Percentiles rank a stretch among this genome's conserved stretches.
These are phyloP conservation scores for Bombyx huttoni DNA, from an alignment of 2,888 invertebrate genomes.

Conservation along the genomic window DNA sequence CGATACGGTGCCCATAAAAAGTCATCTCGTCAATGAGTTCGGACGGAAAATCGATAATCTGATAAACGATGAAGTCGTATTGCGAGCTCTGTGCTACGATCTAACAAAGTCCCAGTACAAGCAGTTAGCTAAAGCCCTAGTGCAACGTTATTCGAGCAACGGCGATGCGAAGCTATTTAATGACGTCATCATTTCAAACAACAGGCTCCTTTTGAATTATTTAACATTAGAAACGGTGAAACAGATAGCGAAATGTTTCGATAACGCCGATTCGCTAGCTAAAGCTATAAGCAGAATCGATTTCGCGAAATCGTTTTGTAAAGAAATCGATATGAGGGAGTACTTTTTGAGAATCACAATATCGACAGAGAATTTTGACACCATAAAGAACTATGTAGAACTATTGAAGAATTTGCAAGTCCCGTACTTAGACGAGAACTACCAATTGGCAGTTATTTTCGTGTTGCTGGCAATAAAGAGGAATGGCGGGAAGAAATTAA, in stretches of 20 bases:
- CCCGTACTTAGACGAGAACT: slow-evolving; percentile 49
- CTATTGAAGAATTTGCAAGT: slow-evolving; percentile 43
- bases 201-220: slow-evolving; percentile 34
- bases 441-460: slow-evolving; percentile 47
- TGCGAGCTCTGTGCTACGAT: slow-evolving; percentile 34
- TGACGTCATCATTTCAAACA: slow-evolving; percentile 27
- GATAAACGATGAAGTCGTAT: slow-evolving; percentile 23
- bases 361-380: slow-evolving; percentile 21
- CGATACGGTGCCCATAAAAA: slow-evolving; percentile 22
- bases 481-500: slow-evolving; percentile 38
- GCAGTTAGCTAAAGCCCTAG: slow-evolving; percentile 35
- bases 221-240: slow-evolving; percentile 41
- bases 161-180: slow-evolving; percentile 23
- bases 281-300: slow-evolving; percentile 37
- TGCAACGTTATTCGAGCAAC: slow-evolving; percentile 29
- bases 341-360: slow-evolving; percentile 27
- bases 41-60: slow-evolving; percentile 22
- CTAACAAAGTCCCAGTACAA: slow-evolving; percentile 37
- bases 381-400: slow-evolving; percentile 28
- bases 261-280: slow-evolving; percentile 32
- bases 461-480: slow-evolving; percentile 46
- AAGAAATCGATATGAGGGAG: slow-evolving; percentile 25
- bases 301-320: slow-evolving; percentile 33
- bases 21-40: slow-evolving; percentile 40
- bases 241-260: slow-evolving; percentile 35